A percentile compares a stretch with the other conserved stretches of the same genome.
These are phyloP conservation scores for Coelopa frigida DNA, from an alignment of 1,140 invertebrate genomes.

Conservation along the genomic window DNA sequence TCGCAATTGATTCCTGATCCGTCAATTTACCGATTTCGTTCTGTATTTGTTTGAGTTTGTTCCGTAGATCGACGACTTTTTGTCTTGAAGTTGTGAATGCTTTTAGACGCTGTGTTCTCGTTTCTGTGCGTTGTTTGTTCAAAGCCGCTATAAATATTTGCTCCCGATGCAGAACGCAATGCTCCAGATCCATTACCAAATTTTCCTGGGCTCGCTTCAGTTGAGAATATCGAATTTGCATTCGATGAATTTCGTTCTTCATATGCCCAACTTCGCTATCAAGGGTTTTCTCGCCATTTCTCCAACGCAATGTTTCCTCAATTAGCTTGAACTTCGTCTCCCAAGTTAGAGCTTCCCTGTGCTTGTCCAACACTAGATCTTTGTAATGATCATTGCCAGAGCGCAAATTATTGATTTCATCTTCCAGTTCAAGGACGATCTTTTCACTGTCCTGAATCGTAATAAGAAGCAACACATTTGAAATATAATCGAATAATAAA, in stretches of 20 bases:
- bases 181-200: constrained; percentile 65
- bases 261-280: constrained; percentile 64
- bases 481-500: neutral
- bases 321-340: constrained; percentile 69
- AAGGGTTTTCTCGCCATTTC: constrained; percentile 53
- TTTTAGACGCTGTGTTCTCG: constrained; percentile 11
- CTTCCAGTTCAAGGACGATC: constrained; percentile 56
- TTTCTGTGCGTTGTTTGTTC: constrained; percentile 49
- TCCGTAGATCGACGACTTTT: constrained; percentile 51
- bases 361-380: constrained; percentile 54
- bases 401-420: constrained; percentile 57
- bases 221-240: constrained; percentile 64
- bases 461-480: neutral
- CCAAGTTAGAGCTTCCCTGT: constrained; percentile 67
- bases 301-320: constrained; percentile 58
- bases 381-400: constrained; percentile 58
- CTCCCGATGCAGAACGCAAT: constrained; percentile 64
- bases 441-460: constrained; percentile 50
- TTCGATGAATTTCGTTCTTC: constrained; percentile 74
- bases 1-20: constrained; percentile 20
- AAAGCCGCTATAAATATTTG: constrained; percentile 54
- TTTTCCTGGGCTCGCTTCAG: constrained; percentile 66
- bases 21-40: constrained; percentile 42
- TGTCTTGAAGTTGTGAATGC: constrained; percentile 20
- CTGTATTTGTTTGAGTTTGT: constrained; percentile 50